Evolutionary conservation across 1,140 invertebrate species (phyloP), one percentile per base, ranked within the genome.

Genomic region (Anthonomus grandis): DNA sequence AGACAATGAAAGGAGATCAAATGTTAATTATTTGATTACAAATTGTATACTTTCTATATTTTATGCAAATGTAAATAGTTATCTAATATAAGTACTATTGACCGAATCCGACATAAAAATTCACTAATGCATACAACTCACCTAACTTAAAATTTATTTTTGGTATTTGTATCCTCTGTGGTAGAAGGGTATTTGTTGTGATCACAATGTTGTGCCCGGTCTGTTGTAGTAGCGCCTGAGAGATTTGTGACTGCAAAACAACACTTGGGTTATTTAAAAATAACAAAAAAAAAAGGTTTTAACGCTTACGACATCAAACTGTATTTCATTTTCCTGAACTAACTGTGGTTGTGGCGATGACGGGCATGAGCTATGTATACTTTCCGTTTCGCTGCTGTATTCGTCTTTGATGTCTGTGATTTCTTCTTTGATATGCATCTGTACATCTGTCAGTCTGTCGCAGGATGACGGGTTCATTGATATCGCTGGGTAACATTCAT

Each of bases 401-500:
- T 55, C 52, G 9, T 55, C 52, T 78, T 23, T 51, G 6, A 51
- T 51, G 13, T 51, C 49, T 18, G 31, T 23, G 3, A 86, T 85
- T 68, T 89, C 86, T 24, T 83, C 80, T 73, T 88, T 89, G 42
- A 88, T 85, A 68, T 64, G 75, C 57, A 68, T 72, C 69, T 46
- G 75, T 70, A 62, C 71, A 15, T 65, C 65, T 50, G 60, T 39
- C 64, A 73, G 47, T 38, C 55, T 64, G 17, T 53, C 71, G 4
- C 74, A 74, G 31, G 74, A 79, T 45, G 78, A 79, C 42, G 78
- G 81, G 48, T 82, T 85, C 71, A 85, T 78, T 36, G 86, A 83
- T 63, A 89, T 87, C 10, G 82, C 80, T 24, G 86, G 84, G 69
- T 86, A 90, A 71, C 86, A 90, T 68, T 91, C 89, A 55, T 89